Conservation (phyloP, 2,888 invertebrate genomes). For the Pristionchus fissidentatus region DNA sequence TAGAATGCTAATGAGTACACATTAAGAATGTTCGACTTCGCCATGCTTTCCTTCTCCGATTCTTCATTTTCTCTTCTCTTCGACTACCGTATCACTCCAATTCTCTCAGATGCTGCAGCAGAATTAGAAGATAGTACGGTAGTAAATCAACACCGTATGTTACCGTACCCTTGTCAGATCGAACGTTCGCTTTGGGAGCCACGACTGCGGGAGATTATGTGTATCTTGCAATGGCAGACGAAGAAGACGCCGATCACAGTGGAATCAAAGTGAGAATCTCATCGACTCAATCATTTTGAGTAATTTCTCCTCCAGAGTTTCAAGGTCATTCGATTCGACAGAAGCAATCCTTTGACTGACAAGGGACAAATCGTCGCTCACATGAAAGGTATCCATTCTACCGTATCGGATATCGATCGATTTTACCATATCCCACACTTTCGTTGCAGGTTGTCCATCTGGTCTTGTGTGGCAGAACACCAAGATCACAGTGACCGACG, state of each 20-base stretch:
- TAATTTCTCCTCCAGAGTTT: background rate
- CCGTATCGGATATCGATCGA: background rate
- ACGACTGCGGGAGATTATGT: background rate
- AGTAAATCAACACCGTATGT: too few relatives aligned
- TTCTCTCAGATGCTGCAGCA: too few relatives aligned
- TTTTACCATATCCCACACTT: background rate
- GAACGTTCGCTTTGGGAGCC: slow-evolving; percentile 26
- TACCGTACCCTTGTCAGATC: background rate
- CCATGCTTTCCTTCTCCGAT: background rate
- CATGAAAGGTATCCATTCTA: background rate
- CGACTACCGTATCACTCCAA: background rate
- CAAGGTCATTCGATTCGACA: slow-evolving; percentile 21
- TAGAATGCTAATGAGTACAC: too few relatives aligned
- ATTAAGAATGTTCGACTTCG: slow-evolving; percentile 31
- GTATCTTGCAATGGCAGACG: slow-evolving; percentile 2
- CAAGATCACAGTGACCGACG: background rate
- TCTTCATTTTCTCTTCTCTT: background rate
- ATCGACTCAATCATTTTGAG: background rate
- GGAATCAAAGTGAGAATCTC: background rate
- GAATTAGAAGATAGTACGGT: too few relatives aligned
- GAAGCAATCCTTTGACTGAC: background rate
- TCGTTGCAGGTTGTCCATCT: background rate
- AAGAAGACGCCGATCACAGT: background rate
- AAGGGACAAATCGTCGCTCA: background rate
- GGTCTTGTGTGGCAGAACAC: slow-evolving; percentile 7